Base-by-base conservation (phyloP, 1,140 invertebrate species). In the Pristionchus pacificus region DNA sequence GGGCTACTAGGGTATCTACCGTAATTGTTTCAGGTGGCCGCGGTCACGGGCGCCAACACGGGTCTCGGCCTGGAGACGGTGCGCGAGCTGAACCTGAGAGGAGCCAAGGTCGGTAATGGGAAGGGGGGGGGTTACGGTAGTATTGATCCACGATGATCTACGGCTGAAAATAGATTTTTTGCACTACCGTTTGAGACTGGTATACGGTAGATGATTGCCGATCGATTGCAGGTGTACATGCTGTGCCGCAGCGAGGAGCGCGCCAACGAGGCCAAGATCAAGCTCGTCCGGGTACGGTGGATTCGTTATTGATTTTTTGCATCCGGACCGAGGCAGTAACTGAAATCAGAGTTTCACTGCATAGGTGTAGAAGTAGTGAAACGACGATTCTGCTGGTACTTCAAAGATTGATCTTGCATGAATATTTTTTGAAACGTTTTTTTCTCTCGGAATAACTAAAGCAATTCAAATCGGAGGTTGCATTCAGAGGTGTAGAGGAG, bases 21-120 rank as follows among this genome's bases (percentile, higher is more conserved):
- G n/a, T n/a, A n/a, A n/a, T n/a, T n/a, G n/a, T n/a, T n/a, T n/a
- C n/a, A n/a, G n/a, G 19, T 49, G 6, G 38, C 38, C 19, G 38
- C 38, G 19, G 38, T 49, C 6, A 49, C 75, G 15, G 75, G 75
- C 24, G 72, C 75, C 0, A 74, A 74, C 60, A 61, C 61, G 49
- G 75, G 75, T 60, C 75, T 76, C 27, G 75, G 75, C 0, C 63
- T 61, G 19, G 70, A 76, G 38, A 75, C 71, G 1, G 72, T 65
- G 13, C 31, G 61, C 10, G 57, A 65, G 29, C 59, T 76, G 31
- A 76, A 76, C 60, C 28, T 71, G 31, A 74, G 33, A 25, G 69
- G 69, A 49, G 75, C 72, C 29, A 76, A 75, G 58, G 67, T 66
- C 25, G 19, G n/a, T 29, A n/a, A n/a, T n/a, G n/a, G n/a, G n/a